Base-by-base conservation (phyloP, 1,140 invertebrate genomes). In the Antheraea mylitta region DNA sequence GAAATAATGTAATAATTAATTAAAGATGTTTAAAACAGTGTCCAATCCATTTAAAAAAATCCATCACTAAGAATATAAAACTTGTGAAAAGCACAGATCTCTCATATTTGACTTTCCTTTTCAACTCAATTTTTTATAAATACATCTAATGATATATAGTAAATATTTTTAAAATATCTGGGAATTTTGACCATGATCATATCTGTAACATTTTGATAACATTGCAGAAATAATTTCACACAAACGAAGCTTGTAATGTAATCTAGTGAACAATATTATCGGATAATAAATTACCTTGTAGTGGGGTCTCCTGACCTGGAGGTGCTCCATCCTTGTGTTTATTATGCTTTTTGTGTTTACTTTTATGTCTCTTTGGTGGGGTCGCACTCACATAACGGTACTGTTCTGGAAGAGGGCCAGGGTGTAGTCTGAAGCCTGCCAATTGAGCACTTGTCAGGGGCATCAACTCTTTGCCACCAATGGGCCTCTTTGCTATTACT, bases 401-500 rank as follows among this genome's bases (percentile, higher is more conserved):
- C 85, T 99, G 98, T 92, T 99, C 98, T 22, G 98, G 98, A 71
- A 99, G 92, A 13, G 98, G 98, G 64, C 99, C 99, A 68, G 98
- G 98, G 93, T 99, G 98, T 71, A 99, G 93, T 72, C 98, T 94
- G 89, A 99, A 99, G 37, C 98, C 98, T 78, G 98, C 95, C 69
- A 99, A 92, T 87, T 99, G 97, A 67, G 97, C 95, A 87, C 96
- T 96, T 18, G 96, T 97, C 61, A 99, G 89, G 60, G 97, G 97
- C 70, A 97, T 88, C 68, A 99, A 93, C 90, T 99, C 99, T 90
- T 99, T 99, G 2, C 98, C 98, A 64, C 96, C 96, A 76, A 99
- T 99, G 8, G 98, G 98, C 38, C 98, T 98, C 91, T 99, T 99
- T 74, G 99, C 99, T 87, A 99, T 99, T 3, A 99, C 95, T 70